Evolutionary conservation across 2,888 invertebrate species (phyloP).

Genomic region (Caenorhabditis japonica): DNA sequence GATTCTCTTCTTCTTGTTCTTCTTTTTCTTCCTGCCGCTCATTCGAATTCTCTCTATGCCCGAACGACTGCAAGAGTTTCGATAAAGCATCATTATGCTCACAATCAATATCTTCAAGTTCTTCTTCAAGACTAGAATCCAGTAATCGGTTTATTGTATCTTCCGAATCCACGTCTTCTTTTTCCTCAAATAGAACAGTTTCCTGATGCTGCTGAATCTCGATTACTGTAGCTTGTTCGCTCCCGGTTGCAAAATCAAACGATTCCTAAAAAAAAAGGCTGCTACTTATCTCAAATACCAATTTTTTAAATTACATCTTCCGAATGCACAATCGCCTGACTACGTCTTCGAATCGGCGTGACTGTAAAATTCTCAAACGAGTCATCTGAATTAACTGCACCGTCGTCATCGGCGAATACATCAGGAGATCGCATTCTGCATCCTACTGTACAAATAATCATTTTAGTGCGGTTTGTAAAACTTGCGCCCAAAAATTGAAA

Average conservation of each 20-base stretch:
- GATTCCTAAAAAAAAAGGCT: conserved; percentile 27
- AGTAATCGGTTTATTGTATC: conserved; percentile 25
- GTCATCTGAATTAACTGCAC: conserved; percentile 22
- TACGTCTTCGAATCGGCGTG: conserved; percentile 13
- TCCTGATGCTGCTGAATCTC: conserved; percentile 8
- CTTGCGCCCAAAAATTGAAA: no score
- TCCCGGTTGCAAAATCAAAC: conserved; percentile 10
- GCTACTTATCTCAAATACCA: no score
- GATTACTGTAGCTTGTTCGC: conserved; percentile 26
- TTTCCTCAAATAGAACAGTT: conserved; percentile 5
- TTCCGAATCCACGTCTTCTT: conserved; percentile 15
- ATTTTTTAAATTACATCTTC: no score
- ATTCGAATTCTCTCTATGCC: not conserved
- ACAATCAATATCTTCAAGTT: not conserved
- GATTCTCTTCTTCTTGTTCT: conserved; percentile 2
- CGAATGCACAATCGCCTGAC: conserved; percentile 13
- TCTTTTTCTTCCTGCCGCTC: not conserved
- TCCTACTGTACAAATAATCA: no score
- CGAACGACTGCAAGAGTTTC: conserved; percentile 32
- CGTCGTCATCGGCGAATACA: conserved; percentile 23
- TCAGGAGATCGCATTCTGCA: conserved; percentile 39
- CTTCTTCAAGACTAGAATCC: conserved; percentile 24
- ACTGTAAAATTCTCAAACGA: conserved; percentile 30
- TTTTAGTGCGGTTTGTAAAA: not conserved
- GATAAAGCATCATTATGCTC: conserved; percentile 23